Percentiles rank a stretch among this genome's conserved stretches.
Conservation (phyloP, 2,888 invertebrate genomes). For the Gryllus longicercus region DNA sequence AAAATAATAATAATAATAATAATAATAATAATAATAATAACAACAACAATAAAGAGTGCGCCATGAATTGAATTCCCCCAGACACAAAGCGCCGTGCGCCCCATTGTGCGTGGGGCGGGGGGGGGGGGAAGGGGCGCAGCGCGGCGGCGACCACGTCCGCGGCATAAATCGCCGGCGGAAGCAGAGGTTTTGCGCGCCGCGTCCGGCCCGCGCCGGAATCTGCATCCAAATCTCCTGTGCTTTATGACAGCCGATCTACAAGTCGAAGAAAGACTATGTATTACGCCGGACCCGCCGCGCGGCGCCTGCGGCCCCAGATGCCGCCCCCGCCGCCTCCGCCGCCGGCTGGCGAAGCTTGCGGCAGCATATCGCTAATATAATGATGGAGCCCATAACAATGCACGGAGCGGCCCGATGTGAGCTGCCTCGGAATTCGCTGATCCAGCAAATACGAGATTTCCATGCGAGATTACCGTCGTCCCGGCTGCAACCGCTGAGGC, state of each 20-base stretch:
- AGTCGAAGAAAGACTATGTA: conserved; percentile 29
- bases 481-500: background rate
- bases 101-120: no score
- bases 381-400: conserved; percentile 8
- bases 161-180: background rate
- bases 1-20: no score
- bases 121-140: background rate
- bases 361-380: conserved; percentile 17
- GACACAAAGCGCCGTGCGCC: no score
- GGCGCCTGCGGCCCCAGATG: background rate
- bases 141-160: background rate
- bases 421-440: background rate
- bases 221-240: conserved; percentile 31
- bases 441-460: conserved; percentile 17
- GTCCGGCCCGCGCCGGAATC: conserved; percentile 19
- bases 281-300: conserved; percentile 18
- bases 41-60: no score
- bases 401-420: background rate
- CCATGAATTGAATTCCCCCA: no score
- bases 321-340: background rate
- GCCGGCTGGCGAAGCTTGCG: background rate
- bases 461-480: conserved; percentile 7
- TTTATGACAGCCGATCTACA: conserved; percentile 33
- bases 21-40: no score
- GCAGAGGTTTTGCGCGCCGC: background rate